A percentile compares a stretch with the other conserved stretches of the same genome.
Evolutionary conservation across 2,113 vertebrate genomes (phyloP).

Genomic region (Silurus glanis): DNA sequence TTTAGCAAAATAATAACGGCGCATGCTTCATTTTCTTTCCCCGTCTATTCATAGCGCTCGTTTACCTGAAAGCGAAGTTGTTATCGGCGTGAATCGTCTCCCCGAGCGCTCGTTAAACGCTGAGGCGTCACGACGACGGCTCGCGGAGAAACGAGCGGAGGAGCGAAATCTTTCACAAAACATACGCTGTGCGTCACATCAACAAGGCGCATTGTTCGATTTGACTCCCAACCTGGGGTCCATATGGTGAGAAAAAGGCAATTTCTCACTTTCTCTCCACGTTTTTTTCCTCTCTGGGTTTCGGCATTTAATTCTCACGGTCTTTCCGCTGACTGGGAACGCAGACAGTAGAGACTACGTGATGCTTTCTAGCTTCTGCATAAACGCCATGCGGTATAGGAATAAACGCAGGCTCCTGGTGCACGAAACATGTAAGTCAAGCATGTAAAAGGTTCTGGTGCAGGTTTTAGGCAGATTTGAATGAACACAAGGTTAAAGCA

Average conservation of each 20-base stretch:
- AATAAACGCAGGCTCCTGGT: background rate
- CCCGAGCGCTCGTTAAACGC: conserved; percentile 42
- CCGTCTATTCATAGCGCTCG: background rate
- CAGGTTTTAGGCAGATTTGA: too few species aligned
- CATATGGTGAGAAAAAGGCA: background rate
- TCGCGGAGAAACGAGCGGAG: conserved; percentile 9
- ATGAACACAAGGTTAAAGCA: too few species aligned
- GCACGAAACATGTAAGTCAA: background rate
- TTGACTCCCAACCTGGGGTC: background rate
- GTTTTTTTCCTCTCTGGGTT: background rate
- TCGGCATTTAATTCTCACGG: background rate
- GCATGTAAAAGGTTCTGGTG: background rate
- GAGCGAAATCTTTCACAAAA: background rate
- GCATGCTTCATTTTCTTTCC: background rate
- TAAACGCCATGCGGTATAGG: background rate
- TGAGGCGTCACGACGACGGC: conserved; percentile 31
- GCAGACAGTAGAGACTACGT: background rate
- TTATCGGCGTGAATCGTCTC: conserved; percentile 15
- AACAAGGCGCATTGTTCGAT: background rate
- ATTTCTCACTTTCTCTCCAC: background rate
- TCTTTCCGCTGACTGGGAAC: background rate
- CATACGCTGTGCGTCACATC: conserved; percentile 9
- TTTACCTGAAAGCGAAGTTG: background rate
- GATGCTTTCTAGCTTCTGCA: background rate
- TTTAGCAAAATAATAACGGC: background rate